Conservation (phyloP, 2,888 invertebrate species). For the Margaritifera margaritifera region DNA sequence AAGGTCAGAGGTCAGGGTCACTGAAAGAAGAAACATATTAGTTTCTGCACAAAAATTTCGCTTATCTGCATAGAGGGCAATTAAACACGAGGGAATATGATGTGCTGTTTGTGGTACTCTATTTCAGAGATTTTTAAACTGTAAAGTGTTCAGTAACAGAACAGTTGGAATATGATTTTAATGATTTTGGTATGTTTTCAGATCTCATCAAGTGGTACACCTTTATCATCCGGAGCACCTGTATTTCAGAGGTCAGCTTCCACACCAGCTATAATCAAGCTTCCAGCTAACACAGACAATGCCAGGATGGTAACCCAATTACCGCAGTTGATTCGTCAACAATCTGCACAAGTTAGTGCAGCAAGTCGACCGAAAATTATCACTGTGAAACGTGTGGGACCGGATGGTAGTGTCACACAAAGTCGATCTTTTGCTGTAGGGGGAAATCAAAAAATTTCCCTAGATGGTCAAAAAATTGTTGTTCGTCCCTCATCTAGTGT, state of each 20-base stretch:
- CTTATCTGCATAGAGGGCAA: no score
- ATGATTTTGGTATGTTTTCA: no score
- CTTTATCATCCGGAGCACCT: slow-evolving; percentile 4
- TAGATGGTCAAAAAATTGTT: slow-evolving; percentile 34
- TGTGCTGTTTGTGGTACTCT: no score
- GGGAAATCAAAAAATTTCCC: background rate
- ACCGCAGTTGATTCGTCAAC: slow-evolving; percentile 29
- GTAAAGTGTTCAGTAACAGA: no score
- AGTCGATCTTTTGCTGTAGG: slow-evolving; percentile 34
- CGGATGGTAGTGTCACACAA: slow-evolving; percentile 37
- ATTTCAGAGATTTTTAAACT: no score
- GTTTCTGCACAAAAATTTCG: no score
- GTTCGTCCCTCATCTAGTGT: slow-evolving; percentile 28
- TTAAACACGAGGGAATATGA: no score
- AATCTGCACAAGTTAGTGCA: slow-evolving; percentile 12
- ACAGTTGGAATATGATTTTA: no score
- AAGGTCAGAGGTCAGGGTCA: no score
- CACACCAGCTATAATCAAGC: slow-evolving; percentile 42
- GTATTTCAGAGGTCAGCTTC: slow-evolving; percentile 38
- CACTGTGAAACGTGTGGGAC: slow-evolving; percentile 41
- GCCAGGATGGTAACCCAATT: slow-evolving; percentile 7
- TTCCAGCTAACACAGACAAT: slow-evolving; percentile 19
- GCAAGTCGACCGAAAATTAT: slow-evolving; percentile 30
- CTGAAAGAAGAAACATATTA: no score
- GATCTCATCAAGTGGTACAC: no score